A percentile compares a stretch with the other conserved stretches of the same genome.
These are phyloP conservation scores for Bimastos eiseni DNA, from an alignment of 2,888 invertebrate species.

Conservation along the genomic window DNA sequence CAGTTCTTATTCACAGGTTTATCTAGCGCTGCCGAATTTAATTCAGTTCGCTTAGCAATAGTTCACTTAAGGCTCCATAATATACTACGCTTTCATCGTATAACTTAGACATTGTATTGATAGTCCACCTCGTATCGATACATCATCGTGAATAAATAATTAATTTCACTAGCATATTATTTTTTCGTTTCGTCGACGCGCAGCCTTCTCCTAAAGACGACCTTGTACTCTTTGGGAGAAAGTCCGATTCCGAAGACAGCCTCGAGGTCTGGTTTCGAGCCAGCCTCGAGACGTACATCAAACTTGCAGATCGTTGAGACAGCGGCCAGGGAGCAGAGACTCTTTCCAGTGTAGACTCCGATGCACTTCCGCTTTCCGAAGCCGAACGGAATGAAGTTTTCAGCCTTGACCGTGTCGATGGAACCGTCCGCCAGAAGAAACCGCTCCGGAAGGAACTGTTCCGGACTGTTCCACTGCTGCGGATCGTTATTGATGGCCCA, in stretches of 20 bases:
- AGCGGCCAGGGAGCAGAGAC: slow-evolving; percentile 28
- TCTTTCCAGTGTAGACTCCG: slow-evolving; percentile 33
- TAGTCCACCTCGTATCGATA: not conserved
- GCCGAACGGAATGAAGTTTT: slow-evolving; percentile 37
- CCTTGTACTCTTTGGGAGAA: slow-evolving; percentile 33
- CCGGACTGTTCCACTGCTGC: slow-evolving; percentile 27
- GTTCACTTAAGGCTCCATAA: not conserved
- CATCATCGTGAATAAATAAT: not conserved
- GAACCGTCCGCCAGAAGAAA: slow-evolving; percentile 30
- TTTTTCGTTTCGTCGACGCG: not conserved
- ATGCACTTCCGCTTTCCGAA: slow-evolving; percentile 38
- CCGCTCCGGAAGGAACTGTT: slow-evolving; percentile 35
- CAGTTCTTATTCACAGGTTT: not conserved
- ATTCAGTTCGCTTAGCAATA: not conserved
- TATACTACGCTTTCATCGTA: not conserved
- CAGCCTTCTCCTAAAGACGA: slow-evolving; percentile 14
- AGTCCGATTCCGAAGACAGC: slow-evolving; percentile 36
- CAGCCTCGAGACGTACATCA: not conserved
- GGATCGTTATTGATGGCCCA: slow-evolving; percentile 35
- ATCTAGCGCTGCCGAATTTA: not conserved
- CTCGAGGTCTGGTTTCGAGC: slow-evolving; percentile 1
- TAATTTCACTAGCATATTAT: not conserved
- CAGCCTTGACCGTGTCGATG: slow-evolving; percentile 25
- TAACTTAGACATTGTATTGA: not conserved
- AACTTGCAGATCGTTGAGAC: slow-evolving; percentile 27